These are phyloP conservation scores for Thunnus thynnus DNA, from an alignment of 2,113 vertebrate genomes.

Conservation along the genomic window DNA sequence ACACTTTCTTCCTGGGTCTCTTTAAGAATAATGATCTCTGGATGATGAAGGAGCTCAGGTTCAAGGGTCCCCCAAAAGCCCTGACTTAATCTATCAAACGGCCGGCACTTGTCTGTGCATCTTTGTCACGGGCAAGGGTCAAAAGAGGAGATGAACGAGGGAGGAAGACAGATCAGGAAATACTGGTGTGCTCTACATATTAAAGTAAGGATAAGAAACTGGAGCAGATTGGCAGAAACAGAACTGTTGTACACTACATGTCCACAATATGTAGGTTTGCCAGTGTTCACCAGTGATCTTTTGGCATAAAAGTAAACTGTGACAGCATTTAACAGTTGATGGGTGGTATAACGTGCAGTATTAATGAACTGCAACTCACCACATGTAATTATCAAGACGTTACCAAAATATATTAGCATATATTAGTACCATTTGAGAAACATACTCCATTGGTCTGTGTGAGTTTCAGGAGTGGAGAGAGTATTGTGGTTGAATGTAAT, in stretches of 20 bases:
- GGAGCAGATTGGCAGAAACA: background rate
- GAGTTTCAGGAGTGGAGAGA: no score
- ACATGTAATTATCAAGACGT: background rate
- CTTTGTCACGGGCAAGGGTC: constrained; percentile 19
- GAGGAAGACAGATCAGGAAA: background rate
- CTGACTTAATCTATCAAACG: constrained; percentile 61
- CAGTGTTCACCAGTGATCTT: no score
- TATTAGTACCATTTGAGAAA: background rate
- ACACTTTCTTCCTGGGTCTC: constrained; percentile 11
- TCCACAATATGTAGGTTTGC: no score
- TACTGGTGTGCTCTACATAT: background rate
- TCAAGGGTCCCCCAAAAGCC: constrained; percentile 44
- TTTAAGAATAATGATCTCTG: constrained; percentile 41
- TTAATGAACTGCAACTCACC: no score
- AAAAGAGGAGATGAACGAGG: background rate
- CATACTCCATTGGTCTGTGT: background rate
- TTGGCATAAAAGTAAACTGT: no score
- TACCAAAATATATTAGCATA: background rate
- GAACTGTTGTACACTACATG: no score
- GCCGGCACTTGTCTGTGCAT: constrained; percentile 7
- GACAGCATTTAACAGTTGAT: background rate
- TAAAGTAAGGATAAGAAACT: background rate
- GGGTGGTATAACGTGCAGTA: no score
- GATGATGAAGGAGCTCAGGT: constrained; percentile 57
- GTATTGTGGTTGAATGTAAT: background rate